Evolutionary conservation across 2,113 vertebrate genomes (phyloP), one percentile per base, ranked within the genome.

Genomic region (Heterochromis multidens): DNA sequence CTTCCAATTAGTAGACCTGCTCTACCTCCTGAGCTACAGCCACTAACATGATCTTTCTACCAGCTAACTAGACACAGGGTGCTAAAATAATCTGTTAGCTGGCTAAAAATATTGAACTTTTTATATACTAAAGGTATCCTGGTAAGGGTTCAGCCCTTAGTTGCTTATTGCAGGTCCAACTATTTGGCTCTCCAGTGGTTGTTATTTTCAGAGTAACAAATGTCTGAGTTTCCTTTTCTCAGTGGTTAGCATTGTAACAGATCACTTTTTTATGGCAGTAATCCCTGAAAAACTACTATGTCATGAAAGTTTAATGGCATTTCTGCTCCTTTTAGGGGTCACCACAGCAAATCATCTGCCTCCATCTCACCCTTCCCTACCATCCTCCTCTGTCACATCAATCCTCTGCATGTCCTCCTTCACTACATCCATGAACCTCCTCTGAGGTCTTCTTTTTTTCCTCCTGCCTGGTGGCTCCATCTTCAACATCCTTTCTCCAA

Each of bases 151-250:
- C 43, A 19, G 16, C 40, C 16, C 65, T 27, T 25, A 49, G 14
- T 49, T 6, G 46, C 5, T 19, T 19, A 19, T 17, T 49, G 46
- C 46, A 46, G 2, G 43, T 13, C 13, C 43, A 3, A 72, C 17
- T 19, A 29, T 4, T 49, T 10, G 27, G 23, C 0, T 49, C 2
- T 1, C 0, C 65, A 49, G 65, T 49, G 65, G 40, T 23, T 0
- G 3, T 46, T 40, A 40, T 40, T 40, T 40, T 40, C 37, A 40
- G 37, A 40, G 37, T 40, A 40, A 40, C 37, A 40, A 9, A 40
- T 9, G 10, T 40, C 37, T 40, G 43, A 46, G 12, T 46, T 46
- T 46, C 43, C 43, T 46, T 46, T 46, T 46, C 43, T 46, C 4
- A 13, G 43, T 46, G 14, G 46, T 14, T 16, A 17, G 6, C 5